Evolutionary conservation across 1,140 invertebrate genomes (phyloP), one percentile per base, ranked within the genome.

Genomic region (Oncopodura yosiiana): DNA sequence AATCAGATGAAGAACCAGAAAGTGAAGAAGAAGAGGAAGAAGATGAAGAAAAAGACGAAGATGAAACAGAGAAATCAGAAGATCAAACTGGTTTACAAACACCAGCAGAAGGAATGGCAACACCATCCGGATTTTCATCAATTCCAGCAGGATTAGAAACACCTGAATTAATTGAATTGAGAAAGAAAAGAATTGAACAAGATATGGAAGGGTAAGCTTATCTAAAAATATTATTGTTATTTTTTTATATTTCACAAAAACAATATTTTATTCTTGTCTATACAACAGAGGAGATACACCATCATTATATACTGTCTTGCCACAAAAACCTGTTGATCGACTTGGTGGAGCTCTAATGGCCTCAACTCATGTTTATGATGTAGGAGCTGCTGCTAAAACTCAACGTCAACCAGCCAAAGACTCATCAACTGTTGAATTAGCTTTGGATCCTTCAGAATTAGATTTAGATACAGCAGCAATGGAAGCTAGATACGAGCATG

Each of bases 111-210:
- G 91, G 4, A 29, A 72, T 98, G 32, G 84, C 89, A 1, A 99
- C 94, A 21, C 95, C 95, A 0, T 92, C 90, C 62, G 95, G 95
- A 26, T 83, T 97, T 49, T 85, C 89, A 26, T 94, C 91, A 38
- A 84, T 98, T 48, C 92, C 93, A 18, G 83, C 88, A 41, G 95
- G 95, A 45, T 78, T 97, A 66, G 94, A 99, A 74, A 99, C 94
- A 0, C 95, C 95, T 1, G 94, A 98, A 67, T 91, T 91, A 44
- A 98, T 99, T 68, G 95, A 99, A 71, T 74, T 99, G 32, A 77
- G 95, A 45, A 99, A 99, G 74, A 87, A 89, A 70, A 92, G 94
- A 66, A 92, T 96, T 56, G 94, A 97, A 72, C 86, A 83, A 49
- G 93, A 96, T 71, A 93, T 95, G 83, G 95, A 97, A 71, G 88